Base-by-base conservation (phyloP, 2,113 vertebrate species). In the Sphaerodactylus townsendi region DNA sequence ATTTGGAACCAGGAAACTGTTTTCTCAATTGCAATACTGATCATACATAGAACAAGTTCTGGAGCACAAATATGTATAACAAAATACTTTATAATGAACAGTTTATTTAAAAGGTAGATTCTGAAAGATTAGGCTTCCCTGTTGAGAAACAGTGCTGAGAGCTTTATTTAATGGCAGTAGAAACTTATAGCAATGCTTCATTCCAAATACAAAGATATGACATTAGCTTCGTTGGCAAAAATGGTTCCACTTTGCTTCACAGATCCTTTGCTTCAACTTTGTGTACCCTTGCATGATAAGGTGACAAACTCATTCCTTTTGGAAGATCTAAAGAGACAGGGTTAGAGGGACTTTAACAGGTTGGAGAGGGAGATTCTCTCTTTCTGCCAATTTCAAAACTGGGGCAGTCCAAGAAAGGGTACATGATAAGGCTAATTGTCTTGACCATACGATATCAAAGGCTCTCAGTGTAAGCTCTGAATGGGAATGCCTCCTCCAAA, bases 41-140 rank as follows among this genome's bases (percentile, higher is more conserved):
- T 71, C 85, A 83, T 87, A 88, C 9, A 78, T 79, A n/a, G n/a
- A n/a, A 82, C 87, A 84, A 70, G 13, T 85, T 89, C 81, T 91
- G 72, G 87, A 92, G 80, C 62, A 89, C 64, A 62, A 44, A 44
- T 90, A 75, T 46, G 64, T 9, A 35, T 7, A 44, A 64, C 64
- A 82, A 23, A 28, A 87, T n/a, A 70, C 80, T 37, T 25, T 83
- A 30, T 82, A 48, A 90, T 87, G 59, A 82, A 15, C 10, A 44
- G 10, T 48, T 90, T 87, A 30, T 35, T 81, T 83, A 64, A 87
- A 82, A 30, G 76, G 10, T 28, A 1, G 11, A 33, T 90, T 41
- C 41, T n/a, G 28, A 83, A 76, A 13, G 30, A 76, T 59, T 35
- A 28, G 71, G 3, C 15, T 83, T 84, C 73, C 30, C 78, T 59